These are phyloP conservation scores for Nymphalis c-album DNA, from an alignment of 2,888 invertebrate genomes.

Conservation along the genomic window DNA sequence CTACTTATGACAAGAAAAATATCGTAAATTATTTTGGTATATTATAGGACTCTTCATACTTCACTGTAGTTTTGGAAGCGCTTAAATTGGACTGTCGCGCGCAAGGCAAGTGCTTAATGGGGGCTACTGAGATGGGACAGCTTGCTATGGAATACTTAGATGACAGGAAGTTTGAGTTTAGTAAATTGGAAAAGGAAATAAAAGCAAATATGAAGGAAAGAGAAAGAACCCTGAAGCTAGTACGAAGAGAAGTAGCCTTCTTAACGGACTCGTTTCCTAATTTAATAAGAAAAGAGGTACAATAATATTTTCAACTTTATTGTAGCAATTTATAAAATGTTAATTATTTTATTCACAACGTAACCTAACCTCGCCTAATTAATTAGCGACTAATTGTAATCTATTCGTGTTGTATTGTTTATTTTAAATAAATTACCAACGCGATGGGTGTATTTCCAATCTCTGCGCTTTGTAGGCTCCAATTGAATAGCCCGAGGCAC, in stretches of 20 bases:
- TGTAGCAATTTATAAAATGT: no score
- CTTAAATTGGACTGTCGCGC: conserved; percentile 81
- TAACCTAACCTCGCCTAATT: no score
- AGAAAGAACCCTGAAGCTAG: conserved; percentile 77
- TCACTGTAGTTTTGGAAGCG: conserved; percentile 82
- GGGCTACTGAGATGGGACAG: conserved; percentile 85
- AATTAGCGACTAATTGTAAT: no score
- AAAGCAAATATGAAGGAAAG: conserved; percentile 84
- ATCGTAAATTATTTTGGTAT: neutral
- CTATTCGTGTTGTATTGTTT: conserved; percentile 1
- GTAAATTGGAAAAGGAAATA: conserved; percentile 80
- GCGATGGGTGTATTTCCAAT: conserved; percentile 19
- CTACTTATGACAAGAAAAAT: no score
- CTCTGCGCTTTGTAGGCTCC: conserved; percentile 5
- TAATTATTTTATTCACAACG: no score
- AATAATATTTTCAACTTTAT: conserved; percentile 11
- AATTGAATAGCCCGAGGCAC: conserved; percentile 21
- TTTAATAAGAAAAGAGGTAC: conserved; percentile 73
- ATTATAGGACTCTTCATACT: conserved; percentile 82
- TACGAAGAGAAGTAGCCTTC: conserved; percentile 70
- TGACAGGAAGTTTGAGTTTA: conserved; percentile 83
- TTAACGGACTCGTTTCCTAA: conserved; percentile 71
- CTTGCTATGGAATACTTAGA: conserved; percentile 85
- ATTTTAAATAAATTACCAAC: conserved; percentile 14
- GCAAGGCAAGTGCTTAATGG: conserved; percentile 83